Evolutionary conservation across 2,888 invertebrate genomes (phyloP).

Genomic region (Melanostoma scalare): DNA sequence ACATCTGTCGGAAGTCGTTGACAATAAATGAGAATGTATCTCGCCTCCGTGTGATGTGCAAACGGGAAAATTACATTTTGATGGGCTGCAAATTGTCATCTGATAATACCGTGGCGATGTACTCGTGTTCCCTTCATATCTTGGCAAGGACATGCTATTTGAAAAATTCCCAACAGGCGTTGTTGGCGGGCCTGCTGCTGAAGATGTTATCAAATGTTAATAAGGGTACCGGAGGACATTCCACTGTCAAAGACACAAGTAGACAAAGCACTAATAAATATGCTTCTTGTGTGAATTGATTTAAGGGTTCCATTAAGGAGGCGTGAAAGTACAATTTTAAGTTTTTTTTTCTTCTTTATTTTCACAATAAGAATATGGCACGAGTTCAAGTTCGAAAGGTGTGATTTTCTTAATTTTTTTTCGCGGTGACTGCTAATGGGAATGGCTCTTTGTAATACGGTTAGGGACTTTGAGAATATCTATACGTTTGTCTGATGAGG

Average conservation of each 20-base stretch:
- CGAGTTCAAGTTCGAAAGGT: slow-evolving; percentile 64
- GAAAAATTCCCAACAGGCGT: slow-evolving; percentile 61
- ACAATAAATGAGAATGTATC: slow-evolving; percentile 66
- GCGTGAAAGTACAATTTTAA: slow-evolving; percentile 68
- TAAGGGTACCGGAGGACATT: slow-evolving; percentile 71
- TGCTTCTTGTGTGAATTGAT: slow-evolving; percentile 65
- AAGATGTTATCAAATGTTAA: slow-evolving; percentile 73
- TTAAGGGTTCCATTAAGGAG: slow-evolving; percentile 67
- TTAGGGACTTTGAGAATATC: too few species aligned
- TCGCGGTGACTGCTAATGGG: slow-evolving; percentile 7
- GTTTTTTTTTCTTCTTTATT: slow-evolving; percentile 1
- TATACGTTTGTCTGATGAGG: too few species aligned
- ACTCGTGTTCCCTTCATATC: slow-evolving; percentile 22
- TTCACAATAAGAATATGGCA: slow-evolving; percentile 49
- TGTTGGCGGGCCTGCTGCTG: slow-evolving; percentile 57
- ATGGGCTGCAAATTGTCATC: slow-evolving; percentile 76
- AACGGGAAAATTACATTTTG: slow-evolving; percentile 76
- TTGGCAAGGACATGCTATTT: slow-evolving; percentile 45
- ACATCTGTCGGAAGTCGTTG: slow-evolving; percentile 76
- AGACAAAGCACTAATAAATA: slow-evolving; percentile 68
- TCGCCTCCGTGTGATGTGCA: slow-evolving; percentile 67
- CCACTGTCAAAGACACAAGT: slow-evolving; percentile 69
- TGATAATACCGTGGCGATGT: slow-evolving; percentile 71
- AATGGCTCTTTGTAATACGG: too few species aligned
- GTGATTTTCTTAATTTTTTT: slow-evolving; percentile 42